Percentiles rank a stretch among this genome's conserved stretches.
Conservation (phyloP, 2,113 vertebrate genomes). For the Ardeotis arabs region DNA sequence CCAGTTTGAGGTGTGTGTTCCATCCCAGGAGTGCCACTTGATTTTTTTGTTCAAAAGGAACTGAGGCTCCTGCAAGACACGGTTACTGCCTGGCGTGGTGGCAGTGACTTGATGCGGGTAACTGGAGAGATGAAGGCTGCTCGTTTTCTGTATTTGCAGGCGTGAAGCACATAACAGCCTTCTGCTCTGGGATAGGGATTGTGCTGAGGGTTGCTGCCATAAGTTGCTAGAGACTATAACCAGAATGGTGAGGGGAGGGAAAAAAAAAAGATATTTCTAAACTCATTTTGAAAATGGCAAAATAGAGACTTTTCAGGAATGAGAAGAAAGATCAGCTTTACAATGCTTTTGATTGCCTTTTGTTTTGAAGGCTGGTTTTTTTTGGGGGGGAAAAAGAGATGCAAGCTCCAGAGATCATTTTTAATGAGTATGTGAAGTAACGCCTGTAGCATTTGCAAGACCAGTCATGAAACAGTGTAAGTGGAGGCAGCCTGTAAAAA, state of each 20-base stretch:
- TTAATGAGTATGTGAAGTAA: not conserved
- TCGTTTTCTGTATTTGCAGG: not conserved
- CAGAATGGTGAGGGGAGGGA: not conserved
- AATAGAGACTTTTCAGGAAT: not conserved
- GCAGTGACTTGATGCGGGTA: not conserved
- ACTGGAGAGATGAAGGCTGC: not conserved
- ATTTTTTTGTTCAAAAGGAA: fast-evolving
- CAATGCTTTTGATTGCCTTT: not conserved
- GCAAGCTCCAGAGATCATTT: not conserved
- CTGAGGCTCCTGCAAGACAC: not conserved
- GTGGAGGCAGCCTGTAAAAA: not conserved
- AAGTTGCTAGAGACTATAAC: not conserved
- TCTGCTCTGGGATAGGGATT: not conserved
- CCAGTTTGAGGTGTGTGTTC: not conserved
- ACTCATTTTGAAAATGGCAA: not conserved
- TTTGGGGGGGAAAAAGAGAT: not conserved
- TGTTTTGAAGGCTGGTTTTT: not conserved
- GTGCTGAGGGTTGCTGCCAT: fast-evolving
- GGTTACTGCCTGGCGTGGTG: not conserved
- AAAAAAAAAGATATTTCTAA: not conserved
- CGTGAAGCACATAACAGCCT: not conserved
- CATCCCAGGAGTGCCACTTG: not conserved
- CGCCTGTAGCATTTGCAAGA: not conserved
- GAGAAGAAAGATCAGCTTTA: not conserved
- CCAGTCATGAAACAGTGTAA: not conserved